Evolutionary conservation across 1,140 invertebrate genomes (phyloP), one percentile per base, ranked within the genome.

Genomic region (Drosophila sproati): DNA sequence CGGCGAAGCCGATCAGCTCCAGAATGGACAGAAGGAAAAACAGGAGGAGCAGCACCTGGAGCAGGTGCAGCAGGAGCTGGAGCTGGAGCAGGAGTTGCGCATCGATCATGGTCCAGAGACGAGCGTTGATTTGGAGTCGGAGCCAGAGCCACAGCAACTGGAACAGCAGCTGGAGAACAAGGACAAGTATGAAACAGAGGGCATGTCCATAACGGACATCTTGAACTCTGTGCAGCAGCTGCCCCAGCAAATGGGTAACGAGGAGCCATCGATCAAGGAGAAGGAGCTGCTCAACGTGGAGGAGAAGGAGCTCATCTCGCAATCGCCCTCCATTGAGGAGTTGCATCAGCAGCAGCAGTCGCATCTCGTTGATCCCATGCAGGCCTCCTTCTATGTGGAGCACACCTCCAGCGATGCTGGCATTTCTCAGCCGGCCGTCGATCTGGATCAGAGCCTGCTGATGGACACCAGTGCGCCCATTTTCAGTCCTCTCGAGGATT

Each of bases 281-380:
- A 89, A 88, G 59, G 85, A 89, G 59, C 35, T 85, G 39, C 67
- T 92, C 3, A 64, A 92, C 43, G 81, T 91, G 2, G 87, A 91
- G 48, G 91, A 92, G n/a, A 92, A 91, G 61, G 91, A 91, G 47
- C 78, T 78, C 35, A 70, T 91, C 2, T 91, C 90, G 2, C 78
- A 91, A 45, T 91, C 90, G 1, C 86, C 86, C 1, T 91, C 90
- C n/a, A 91, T 81, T 8, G 90, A 91, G 57, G 90, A 91, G 34
- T 60, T 91, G n/a, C 83, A 92, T 48, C 61, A 76, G 43, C 62
- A 77, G n/a, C 75, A 80, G 35, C 70, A 80, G 20, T 20, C 20
- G 20, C 62, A 73, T 4, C 32, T 63, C 4, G 70, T 87, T 5
- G 80, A 88, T 55, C 85, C 77, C 12, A 91, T 91, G 90, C 86